Evolutionary conservation across 2,797 vertebrate species (phyloP), one percentile per base, ranked within the genome.

Genomic region (Alfaro cultratus): DNA sequence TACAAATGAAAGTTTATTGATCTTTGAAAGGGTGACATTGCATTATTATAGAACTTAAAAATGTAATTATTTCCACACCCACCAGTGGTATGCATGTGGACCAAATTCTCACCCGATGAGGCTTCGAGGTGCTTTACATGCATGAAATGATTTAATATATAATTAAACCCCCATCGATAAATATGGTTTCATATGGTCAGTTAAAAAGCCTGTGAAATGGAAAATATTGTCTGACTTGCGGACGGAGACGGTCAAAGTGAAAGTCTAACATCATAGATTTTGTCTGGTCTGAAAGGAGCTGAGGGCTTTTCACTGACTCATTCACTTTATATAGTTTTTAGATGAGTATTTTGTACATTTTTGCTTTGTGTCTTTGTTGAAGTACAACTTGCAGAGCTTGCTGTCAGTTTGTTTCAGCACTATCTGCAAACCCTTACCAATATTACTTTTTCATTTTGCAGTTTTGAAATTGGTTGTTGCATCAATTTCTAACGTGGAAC

Each of bases 191-290:
- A 18, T 74, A 26, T 0, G 31, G 75, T 47, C 53, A 43, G 49
- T 51, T 84, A 36, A 82, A 78, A 81, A 74, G 49, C 53, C 36
- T 55, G 51, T 57, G 5, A 73, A 76, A 84, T 31, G 41, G 41
- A 86, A 84, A 82, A 47, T 39, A 5, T 57, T 51, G 31, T 29
- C 74, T 79, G 46, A 43, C 73, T 85, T 45, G 75, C 51, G 67
- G 70, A 76, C 47, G 55, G 8, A 78, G 41, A 74, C 74, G 75
- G 77, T 87, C 51, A 81, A 80, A 81, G 71, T 89, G 75, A 51
- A 81, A 78, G 4, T 81, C 51, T 6, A 8, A 74, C 43, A 76
- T 77, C 57, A n/a, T 31, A 31, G 74, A 75, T 46, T 45, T 31
- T 62, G 15, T 62, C 5, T 34, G 29, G 60, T n/a, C 9, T 41